These are phyloP conservation scores for Tonatia bakeri DNA, from an alignment of 2,113 vertebrate genomes.

Conservation along the genomic window DNA sequence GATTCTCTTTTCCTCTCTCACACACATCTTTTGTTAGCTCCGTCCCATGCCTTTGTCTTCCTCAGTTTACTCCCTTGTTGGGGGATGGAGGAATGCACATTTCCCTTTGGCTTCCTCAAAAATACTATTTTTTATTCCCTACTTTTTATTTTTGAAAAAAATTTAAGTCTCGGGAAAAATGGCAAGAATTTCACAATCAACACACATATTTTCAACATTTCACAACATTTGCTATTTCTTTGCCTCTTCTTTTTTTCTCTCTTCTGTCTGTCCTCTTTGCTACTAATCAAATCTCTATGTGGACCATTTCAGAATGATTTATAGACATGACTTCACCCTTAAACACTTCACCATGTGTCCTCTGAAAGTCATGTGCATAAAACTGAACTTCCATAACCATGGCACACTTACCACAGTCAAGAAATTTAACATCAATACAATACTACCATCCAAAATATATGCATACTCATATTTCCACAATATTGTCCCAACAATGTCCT, in stretches of 20 bases:
- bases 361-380: neutral
- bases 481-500: neutral
- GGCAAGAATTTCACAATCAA: neutral
- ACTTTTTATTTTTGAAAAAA: neutral
- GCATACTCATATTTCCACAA: neutral
- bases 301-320: neutral
- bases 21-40: neutral
- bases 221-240: neutral
- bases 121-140: neutral
- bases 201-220: neutral
- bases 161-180: neutral
- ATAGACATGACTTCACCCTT: neutral
- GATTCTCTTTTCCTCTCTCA: neutral
- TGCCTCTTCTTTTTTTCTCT: neutral
- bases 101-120: neutral
- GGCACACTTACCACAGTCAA: neutral
- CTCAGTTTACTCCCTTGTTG: neutral
- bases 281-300: neutral
- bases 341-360: neutral
- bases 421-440: neutral
- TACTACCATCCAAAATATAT: neutral
- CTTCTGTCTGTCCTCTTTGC: neutral
- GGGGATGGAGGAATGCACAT: neutral
- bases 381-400: neutral
- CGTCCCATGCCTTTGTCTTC: neutral